phyloP scores from a whole-genome alignment of 2,797 vertebrate genomes.

The Coracias cyanogaster region DNA sequence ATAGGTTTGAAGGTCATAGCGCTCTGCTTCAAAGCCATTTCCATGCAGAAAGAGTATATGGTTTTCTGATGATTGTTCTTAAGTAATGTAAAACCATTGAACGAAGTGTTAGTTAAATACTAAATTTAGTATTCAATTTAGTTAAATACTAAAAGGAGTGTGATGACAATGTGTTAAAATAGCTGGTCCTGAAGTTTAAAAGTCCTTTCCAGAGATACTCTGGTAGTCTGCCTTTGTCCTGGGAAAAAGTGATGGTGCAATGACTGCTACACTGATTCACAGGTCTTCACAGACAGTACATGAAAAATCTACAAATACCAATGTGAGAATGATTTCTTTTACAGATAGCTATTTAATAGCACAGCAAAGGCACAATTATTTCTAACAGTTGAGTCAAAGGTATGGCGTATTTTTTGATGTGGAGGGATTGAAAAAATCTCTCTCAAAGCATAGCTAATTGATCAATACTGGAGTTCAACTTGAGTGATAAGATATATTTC shows the following conservation, averaged over 20 bases:
- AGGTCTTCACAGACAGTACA: background rate
- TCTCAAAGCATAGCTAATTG: background rate
- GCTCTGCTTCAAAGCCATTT: background rate
- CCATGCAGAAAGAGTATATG: background rate
- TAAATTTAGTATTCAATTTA: background rate
- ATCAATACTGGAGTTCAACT: background rate
- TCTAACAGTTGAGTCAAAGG: background rate
- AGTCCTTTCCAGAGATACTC: background rate
- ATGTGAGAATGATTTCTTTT: background rate
- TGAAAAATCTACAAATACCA: background rate
- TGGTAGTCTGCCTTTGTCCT: background rate
- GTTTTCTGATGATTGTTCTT: background rate
- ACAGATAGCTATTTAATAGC: background rate
- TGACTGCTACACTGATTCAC: accelerated
- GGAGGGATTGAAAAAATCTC: background rate
- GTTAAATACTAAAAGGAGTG: background rate
- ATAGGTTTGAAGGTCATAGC: background rate
- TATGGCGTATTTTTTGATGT: accelerated
- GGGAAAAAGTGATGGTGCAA: background rate
- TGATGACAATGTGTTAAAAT: background rate
- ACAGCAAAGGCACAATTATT: background rate
- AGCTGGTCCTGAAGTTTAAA: background rate
- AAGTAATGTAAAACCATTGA: background rate
- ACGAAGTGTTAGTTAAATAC: background rate
- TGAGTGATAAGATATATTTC: background rate